Conservation (phyloP, 2,113 vertebrate species). For the Chrysemys picta region DNA sequence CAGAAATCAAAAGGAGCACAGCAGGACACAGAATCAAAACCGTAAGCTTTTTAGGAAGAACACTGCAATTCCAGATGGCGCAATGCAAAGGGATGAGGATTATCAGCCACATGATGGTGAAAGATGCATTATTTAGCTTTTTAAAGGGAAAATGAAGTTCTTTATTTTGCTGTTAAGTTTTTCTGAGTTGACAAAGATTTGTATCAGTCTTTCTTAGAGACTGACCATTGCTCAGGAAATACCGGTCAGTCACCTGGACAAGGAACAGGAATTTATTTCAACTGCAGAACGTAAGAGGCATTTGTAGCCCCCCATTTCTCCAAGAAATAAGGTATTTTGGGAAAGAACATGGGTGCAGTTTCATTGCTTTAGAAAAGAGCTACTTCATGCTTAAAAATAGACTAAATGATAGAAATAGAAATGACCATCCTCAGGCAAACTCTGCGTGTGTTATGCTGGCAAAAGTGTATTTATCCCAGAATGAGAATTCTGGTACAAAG, state of each 20-base stretch:
- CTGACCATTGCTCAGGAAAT: neutral
- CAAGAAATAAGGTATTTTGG: neutral
- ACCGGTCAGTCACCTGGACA: neutral
- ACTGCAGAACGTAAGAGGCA: neutral
- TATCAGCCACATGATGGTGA: too few species aligned
- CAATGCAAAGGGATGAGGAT: neutral
- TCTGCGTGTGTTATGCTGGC: rapidly evolving
- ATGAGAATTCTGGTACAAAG: too few species aligned
- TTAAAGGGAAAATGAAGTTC: neutral
- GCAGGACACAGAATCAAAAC: neutral
- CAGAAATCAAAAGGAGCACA: neutral
- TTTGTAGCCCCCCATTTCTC: neutral
- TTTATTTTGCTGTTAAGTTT: neutral
- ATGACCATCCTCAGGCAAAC: rapidly evolving
- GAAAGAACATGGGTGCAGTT: neutral
- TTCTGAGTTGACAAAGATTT: neutral
- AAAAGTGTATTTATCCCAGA: rapidly evolving
- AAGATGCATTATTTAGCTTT: neutral
- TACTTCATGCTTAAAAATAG: neutral
- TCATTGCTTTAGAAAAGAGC: neutral
- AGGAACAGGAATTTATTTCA: neutral
- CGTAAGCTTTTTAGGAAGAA: neutral
- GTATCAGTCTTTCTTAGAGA: neutral
- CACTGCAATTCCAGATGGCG: neutral
- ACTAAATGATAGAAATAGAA: rapidly evolving